Evolutionary conservation across 2,797 vertebrate genomes (phyloP), one percentile per base, ranked within the genome.

Genomic region (Sebastiscus albofasciatus): DNA sequence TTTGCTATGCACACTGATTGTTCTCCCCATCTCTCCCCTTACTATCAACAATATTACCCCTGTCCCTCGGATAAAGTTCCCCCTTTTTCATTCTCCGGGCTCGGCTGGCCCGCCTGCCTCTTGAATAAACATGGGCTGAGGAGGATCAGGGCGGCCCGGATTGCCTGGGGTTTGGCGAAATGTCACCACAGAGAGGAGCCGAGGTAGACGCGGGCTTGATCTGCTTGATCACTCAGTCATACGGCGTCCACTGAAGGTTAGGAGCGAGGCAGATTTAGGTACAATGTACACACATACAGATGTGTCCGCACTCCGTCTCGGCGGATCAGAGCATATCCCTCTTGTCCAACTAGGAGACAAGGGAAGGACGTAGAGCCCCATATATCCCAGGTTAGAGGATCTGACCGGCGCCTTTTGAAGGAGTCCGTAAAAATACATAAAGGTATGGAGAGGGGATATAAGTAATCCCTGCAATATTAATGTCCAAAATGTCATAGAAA

Each of bases 401-500:
- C 71, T 90, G 90, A 89, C 90, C 92, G 66, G 52, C 18, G 60
- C 82, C 89, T 93, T 90, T 90, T 92, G 79, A 93, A 86, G 82
- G 31, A 88, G 79, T 81, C 77, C 22, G 67, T 79, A 55, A 75
- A 77, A 93, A 89, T 80, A 88, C 82, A 74, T 73, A 76, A 84
- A 58, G 86, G 75, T 84, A 74, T 73, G 73, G 73, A 73, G 74
- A 65, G 29, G 36, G 78, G 90, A 91, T 91, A 83, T 86, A 81
- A 86, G 84, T 75, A 91, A 92, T 94, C 91, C 72, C 86, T 93
- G 86, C 89, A 92, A 93, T 93, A 93, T 94, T 92, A 92, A 94
- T 94, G 93, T 94, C 93, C 91, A 90, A 94, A 95, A 95, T 95
- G 94, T 94, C 94, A 94, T 22, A 79, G 87, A 83, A 91, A 94